These are phyloP conservation scores for Mionectes olivaceus DNA, from an alignment of 2,797 vertebrate genomes.

Conservation along the genomic window DNA sequence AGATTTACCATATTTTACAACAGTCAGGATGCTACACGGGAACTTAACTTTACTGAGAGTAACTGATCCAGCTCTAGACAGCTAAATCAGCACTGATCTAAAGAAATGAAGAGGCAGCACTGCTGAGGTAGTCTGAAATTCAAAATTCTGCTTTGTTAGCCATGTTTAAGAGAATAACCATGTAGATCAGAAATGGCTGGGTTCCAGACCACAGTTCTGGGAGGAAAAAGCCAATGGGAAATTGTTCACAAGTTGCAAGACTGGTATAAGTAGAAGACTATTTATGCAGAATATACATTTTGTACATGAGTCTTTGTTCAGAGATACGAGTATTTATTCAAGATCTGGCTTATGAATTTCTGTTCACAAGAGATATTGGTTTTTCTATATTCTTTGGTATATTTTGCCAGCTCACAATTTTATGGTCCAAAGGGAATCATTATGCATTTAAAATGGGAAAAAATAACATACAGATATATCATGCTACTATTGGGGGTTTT, in stretches of 20 bases:
- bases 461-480: not conserved
- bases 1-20: not conserved
- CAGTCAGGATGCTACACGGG: not conserved
- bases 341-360: not conserved
- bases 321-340: not conserved
- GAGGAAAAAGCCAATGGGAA: not conserved
- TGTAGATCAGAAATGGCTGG: fast-evolving
- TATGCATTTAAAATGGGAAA: not conserved
- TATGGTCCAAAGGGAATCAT: not conserved
- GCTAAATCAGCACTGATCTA: not conserved
- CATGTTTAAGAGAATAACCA: not conserved
- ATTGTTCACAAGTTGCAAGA: not conserved
- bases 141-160: not conserved
- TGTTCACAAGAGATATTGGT: not conserved
- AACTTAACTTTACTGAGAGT: not conserved
- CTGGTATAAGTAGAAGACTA: not conserved
- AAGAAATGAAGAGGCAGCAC: not conserved
- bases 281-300: not conserved
- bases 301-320: not conserved
- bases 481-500: not conserved
- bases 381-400: not conserved
- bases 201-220: not conserved
- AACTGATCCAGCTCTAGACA: not conserved
- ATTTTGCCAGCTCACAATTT: not conserved
- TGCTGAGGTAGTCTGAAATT: not conserved